Percentiles rank a stretch among this genome's conserved stretches.
These are phyloP conservation scores for Hipparchia semele DNA, from an alignment of 2,888 invertebrate genomes.

Conservation along the genomic window DNA sequence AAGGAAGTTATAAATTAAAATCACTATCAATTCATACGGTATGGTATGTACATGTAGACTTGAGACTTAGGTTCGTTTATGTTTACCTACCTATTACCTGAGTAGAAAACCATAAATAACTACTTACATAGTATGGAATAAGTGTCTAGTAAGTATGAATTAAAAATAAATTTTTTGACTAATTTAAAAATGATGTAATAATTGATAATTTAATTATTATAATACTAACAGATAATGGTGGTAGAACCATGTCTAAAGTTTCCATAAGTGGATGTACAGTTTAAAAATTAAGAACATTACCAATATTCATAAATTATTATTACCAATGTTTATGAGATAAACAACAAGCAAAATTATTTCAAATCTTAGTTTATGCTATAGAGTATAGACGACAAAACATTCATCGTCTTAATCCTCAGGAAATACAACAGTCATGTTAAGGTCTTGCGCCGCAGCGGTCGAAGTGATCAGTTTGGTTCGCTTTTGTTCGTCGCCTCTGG, in stretches of 20 bases:
- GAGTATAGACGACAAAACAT: not conserved
- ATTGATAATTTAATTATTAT: not conserved
- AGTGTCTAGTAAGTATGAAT: not conserved
- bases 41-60: not conserved
- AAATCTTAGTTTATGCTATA: not conserved
- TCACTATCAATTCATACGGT: not conserved
- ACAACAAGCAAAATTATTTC: not conserved
- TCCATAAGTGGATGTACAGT: not conserved
- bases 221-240: not conserved
- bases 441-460: conserved; percentile 28
- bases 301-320: not conserved
- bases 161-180: not conserved
- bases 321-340: not conserved
- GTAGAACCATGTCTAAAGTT: not conserved
- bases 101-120: not conserved
- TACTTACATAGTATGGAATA: not conserved
- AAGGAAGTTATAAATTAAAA: too few relatives aligned
- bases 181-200: not conserved
- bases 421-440: conserved; percentile 22
- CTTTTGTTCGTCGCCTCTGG: conserved; percentile 28
- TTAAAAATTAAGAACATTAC: conserved; percentile 1
- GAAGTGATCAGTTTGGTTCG: conserved; percentile 29
- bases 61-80: not conserved
- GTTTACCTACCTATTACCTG: not conserved
- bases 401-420: conserved; percentile 10